Evolutionary conservation across 2,113 vertebrate species (phyloP), one percentile per base, ranked within the genome.

Genomic region (Chunga burmeisteri): DNA sequence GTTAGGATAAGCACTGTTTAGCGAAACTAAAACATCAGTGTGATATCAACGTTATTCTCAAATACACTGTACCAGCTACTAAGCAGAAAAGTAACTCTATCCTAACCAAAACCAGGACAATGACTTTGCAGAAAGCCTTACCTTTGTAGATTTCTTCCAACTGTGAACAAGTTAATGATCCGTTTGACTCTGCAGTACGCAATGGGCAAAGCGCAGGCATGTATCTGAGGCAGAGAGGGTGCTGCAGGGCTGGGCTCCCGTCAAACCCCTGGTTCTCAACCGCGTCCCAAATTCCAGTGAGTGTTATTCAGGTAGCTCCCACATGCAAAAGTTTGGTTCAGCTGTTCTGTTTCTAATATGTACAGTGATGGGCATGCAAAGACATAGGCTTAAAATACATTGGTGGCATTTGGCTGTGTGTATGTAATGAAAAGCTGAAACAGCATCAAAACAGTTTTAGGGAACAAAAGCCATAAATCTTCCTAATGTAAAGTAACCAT

Each of bases 281-380:
- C 0, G 1, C 3, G 0, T 40, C 68, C 50, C 22, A 42, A 0
- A 20, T 61, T 55, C n/a, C 32, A 9, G 13, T 11, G 13, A 19
- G 4, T 36, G 20, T 4, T 52, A 13, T 9, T 55, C 11, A 5
- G 34, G 27, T 23, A 23, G 21, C 61, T 59, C 23, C 2, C 2
- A 4, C 5, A 1, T 1, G 5, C n/a, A 29, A 1, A 32, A 42
- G 20, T 61, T 72, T 68, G 22, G 6, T 40, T 82, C 46, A 50
- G 19, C 55, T 55, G 32, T 53, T 73, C 16, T 40, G 7, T 72
- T 65, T 61, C n/a, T 63, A 23, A 6, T 3, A 5, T 1, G 10
- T 10, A 1, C 2, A 8, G 22, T 63, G 23, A 18, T 44, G 23
- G 14, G 5, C 21, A 14, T 53, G 47, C 50, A 74, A n/a, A 46